phyloP scores from a whole-genome alignment of 2,113 vertebrate species.

The Podarcis muralis region DNA sequence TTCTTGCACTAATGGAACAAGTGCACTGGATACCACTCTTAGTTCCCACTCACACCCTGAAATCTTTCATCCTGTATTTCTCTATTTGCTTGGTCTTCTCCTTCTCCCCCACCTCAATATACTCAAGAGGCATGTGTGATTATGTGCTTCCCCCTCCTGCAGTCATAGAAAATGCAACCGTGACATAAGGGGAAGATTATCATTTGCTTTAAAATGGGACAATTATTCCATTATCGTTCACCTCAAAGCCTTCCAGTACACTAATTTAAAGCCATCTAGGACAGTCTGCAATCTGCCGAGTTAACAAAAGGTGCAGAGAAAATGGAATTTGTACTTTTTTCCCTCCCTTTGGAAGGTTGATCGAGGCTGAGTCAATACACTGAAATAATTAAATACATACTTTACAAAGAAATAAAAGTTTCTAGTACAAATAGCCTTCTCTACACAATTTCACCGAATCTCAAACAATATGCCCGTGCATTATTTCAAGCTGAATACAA shows the following conservation, averaged over 20 bases:
- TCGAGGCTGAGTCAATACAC: slow-evolving; percentile 38
- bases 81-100: neutral
- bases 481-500: slow-evolving; percentile 18
- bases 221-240: slow-evolving; percentile 28
- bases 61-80: neutral
- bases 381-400: slow-evolving; percentile 41
- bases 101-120: neutral
- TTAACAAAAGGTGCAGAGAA: neutral
- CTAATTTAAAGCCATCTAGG: slow-evolving; percentile 49
- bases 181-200: neutral
- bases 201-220: neutral
- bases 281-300: neutral
- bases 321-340: slow-evolving; percentile 14
- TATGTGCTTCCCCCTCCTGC: neutral
- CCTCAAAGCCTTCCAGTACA: neutral
- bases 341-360: slow-evolving; percentile 13
- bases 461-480: slow-evolving; percentile 27
- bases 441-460: slow-evolving; percentile 26
- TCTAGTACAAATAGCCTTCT: slow-evolving; percentile 28
- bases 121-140: neutral
- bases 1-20: no score
- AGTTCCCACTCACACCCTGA: neutral
- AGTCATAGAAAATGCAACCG: neutral
- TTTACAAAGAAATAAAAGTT: slow-evolving; percentile 37
- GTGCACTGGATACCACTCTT: no score